These are phyloP conservation scores for Ceratina japonica DNA, from an alignment of 1,140 invertebrate genomes.

Conservation along the genomic window DNA sequence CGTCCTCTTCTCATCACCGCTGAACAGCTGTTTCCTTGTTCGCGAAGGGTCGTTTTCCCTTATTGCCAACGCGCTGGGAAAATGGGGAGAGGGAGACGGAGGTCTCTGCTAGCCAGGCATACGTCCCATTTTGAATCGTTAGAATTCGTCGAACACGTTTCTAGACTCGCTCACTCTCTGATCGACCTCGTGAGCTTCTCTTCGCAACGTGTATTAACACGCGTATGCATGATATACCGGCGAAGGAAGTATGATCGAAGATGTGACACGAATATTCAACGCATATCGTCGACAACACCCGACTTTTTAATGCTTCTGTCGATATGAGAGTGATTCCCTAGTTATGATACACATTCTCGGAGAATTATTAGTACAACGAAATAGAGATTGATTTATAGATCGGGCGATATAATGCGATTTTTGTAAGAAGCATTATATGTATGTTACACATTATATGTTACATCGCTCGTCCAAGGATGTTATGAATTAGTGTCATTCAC, in stretches of 20 bases:
- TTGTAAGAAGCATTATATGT: no score
- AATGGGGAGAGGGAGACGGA: slow-evolving; percentile 20
- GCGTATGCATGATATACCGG: slow-evolving; percentile 8
- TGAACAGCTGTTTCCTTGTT: slow-evolving; percentile 77
- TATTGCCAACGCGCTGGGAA: slow-evolving; percentile 71
- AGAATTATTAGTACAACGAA: neutral
- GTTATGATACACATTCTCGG: neutral
- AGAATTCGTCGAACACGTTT: slow-evolving; percentile 63
- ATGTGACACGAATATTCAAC: slow-evolving; percentile 46
- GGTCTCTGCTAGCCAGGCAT: slow-evolving; percentile 47
- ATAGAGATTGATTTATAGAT: neutral
- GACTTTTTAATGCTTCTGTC: neutral
- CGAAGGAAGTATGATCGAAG: slow-evolving; percentile 46
- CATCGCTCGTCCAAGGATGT: neutral
- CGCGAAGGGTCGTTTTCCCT: slow-evolving; percentile 67
- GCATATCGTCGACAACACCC: slow-evolving; percentile 35
- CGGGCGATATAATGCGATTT: neutral
- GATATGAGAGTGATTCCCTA: neutral
- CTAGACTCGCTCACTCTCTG: slow-evolving; percentile 46
- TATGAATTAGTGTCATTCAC: neutral
- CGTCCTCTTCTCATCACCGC: slow-evolving; percentile 63
- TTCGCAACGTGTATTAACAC: neutral
- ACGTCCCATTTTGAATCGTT: slow-evolving; percentile 72
- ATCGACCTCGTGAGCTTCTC: slow-evolving; percentile 33
- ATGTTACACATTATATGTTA: no score